Evolutionary conservation across 2,113 vertebrate genomes (phyloP).

Genomic region (Cyprinus carpio): DNA sequence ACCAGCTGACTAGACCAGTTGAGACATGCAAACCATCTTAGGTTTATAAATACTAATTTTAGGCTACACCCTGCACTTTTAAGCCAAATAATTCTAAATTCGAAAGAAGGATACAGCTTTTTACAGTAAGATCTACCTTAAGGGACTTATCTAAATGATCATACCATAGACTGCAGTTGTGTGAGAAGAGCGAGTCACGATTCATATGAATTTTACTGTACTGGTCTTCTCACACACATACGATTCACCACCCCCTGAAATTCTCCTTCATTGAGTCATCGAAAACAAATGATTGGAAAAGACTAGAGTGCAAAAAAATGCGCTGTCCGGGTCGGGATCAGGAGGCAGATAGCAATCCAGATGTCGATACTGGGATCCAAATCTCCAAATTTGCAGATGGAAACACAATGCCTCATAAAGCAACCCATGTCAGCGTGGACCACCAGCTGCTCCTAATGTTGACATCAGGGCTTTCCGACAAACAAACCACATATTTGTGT

Average conservation of each 20-base stretch:
- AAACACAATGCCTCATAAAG: conserved; percentile 22
- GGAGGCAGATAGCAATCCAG: conserved; percentile 34
- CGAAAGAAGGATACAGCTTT: neutral
- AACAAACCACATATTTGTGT: conserved; percentile 7
- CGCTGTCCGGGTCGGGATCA: neutral
- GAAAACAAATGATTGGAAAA: conserved; percentile 31
- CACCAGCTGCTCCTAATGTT: conserved; percentile 9
- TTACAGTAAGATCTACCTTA: neutral
- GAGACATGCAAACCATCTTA: neutral
- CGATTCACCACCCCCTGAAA: conserved; percentile 13
- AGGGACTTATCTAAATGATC: neutral
- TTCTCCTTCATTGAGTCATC: conserved; percentile 21
- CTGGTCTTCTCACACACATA: conserved; percentile 16
- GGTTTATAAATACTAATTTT: neutral
- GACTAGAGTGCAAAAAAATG: conserved; percentile 19
- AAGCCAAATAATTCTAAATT: neutral
- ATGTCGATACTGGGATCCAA: conserved; percentile 22
- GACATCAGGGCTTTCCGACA: neutral
- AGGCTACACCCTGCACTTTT: neutral
- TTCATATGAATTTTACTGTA: neutral
- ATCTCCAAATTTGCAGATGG: conserved; percentile 5
- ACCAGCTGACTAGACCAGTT: too few species aligned
- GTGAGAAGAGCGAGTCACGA: neutral
- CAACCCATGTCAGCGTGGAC: neutral
- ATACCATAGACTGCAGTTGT: neutral